phyloP scores from a whole-genome alignment of 2,113 vertebrate genomes.

The Eurystomus gularis region DNA sequence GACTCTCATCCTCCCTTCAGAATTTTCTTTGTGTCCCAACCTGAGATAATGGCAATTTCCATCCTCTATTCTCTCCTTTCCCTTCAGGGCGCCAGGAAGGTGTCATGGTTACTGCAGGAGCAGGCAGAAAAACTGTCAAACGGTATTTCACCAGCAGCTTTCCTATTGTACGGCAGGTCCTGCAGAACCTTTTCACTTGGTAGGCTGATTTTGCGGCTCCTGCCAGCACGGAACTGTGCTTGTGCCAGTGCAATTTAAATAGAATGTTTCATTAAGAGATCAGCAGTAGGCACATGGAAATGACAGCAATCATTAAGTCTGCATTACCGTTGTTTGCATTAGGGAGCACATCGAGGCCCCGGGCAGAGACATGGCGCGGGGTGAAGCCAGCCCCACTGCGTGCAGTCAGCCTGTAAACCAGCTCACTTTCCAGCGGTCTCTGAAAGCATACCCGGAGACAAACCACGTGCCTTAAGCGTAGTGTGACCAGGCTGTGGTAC shows the following conservation, averaged over 20 bases:
- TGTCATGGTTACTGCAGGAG: not conserved
- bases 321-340: not conserved
- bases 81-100: not conserved
- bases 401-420: not conserved
- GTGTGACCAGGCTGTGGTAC: not conserved
- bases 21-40: not conserved
- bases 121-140: not conserved
- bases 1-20: not conserved
- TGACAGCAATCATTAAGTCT: not conserved
- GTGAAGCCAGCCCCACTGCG: not conserved
- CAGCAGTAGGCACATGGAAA: not conserved
- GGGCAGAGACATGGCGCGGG: not conserved
- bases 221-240: not conserved
- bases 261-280: slow-evolving; percentile 18
- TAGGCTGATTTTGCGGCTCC: not conserved
- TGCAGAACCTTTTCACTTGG: not conserved
- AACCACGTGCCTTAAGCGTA: fast-evolving
- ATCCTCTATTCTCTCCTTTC: not conserved
- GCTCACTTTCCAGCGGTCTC: not conserved
- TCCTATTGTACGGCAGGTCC: not conserved
- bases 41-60: not conserved
- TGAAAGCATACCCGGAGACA: not conserved
- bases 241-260: not conserved
- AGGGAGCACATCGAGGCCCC: not conserved
- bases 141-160: not conserved